These are phyloP conservation scores for Carposina sasakii DNA, from an alignment of 1,140 invertebrate genomes.

Conservation along the genomic window DNA sequence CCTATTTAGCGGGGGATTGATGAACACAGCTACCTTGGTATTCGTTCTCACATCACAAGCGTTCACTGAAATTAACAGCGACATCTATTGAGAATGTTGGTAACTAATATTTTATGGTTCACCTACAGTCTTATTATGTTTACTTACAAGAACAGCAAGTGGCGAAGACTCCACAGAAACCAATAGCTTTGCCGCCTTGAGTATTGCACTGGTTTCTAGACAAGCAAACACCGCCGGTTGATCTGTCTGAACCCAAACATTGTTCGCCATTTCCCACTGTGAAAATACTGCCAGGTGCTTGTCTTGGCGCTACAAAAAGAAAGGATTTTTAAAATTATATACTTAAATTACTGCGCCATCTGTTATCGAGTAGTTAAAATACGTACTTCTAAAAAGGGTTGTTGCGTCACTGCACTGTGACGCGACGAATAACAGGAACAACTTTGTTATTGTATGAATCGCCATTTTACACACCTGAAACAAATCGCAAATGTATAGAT, in stretches of 20 bases:
- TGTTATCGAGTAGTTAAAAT: background rate
- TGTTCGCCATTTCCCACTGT: constrained; percentile 56
- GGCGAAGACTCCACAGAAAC: constrained; percentile 65
- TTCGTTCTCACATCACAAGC: constrained; percentile 65
- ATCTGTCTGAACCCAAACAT: constrained; percentile 51
- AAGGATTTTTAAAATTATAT: constrained; percentile 6
- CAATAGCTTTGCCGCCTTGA: constrained; percentile 64
- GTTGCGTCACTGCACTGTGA: constrained; percentile 10
- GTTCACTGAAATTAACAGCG: constrained; percentile 41
- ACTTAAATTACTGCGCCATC: background rate
- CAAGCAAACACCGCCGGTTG: constrained; percentile 56
- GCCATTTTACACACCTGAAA: constrained; percentile 22
- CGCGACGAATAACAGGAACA: constrained; percentile 17
- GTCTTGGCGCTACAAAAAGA: constrained; percentile 33
- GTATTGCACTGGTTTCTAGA: constrained; percentile 62
- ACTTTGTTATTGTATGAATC: constrained; percentile 12
- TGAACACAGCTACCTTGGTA: constrained; percentile 64
- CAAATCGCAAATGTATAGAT: background rate
- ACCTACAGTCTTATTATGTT: background rate
- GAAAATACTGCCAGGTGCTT: constrained; percentile 54
- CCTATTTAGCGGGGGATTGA: constrained; percentile 57
- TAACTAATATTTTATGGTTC: background rate
- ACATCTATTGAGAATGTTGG: constrained; percentile 10
- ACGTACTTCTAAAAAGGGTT: constrained; percentile 15
- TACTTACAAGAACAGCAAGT: constrained; percentile 66